Percentiles rank a stretch among this genome's conserved stretches.
Evolutionary conservation across 2,113 vertebrate species (phyloP).

Genomic region (Phyllostomus hastatus): DNA sequence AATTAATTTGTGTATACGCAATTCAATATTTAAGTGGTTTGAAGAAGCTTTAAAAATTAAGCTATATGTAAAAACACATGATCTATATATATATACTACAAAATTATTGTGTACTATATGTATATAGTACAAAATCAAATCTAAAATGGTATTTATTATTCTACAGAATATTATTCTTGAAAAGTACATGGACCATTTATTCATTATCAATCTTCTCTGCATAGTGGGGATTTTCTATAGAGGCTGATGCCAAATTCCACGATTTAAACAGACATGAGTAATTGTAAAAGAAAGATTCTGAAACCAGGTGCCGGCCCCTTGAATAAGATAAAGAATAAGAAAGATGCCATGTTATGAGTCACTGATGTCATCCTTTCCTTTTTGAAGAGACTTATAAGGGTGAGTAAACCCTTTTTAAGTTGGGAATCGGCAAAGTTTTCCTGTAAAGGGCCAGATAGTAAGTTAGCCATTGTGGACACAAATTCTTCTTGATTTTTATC

Average conservation of each 20-base stretch:
- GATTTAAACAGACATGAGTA: not conserved
- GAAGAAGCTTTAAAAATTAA: constrained; percentile 21
- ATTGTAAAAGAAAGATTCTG: not conserved
- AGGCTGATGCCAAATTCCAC: not conserved
- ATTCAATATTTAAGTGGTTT: constrained; percentile 11
- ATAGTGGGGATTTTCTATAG: not conserved
- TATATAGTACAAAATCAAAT: constrained; percentile 5
- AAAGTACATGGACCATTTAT: not conserved
- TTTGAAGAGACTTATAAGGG: not conserved
- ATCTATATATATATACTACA: not conserved
- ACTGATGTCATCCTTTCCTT: not conserved
- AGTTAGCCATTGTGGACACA: not conserved
- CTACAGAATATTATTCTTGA: constrained; percentile 20
- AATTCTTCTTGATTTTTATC: not conserved
- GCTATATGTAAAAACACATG: not conserved
- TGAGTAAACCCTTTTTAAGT: not conserved
- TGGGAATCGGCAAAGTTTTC: not conserved
- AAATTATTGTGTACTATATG: not conserved
- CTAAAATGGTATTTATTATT: not conserved
- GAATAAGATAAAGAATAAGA: not conserved
- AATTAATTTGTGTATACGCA: not conserved
- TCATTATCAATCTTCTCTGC: not conserved
- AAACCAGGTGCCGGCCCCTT: not conserved
- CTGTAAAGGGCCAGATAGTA: not conserved
- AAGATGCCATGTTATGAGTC: not conserved